Percentiles rank a stretch among this genome's conserved stretches.
These are phyloP conservation scores for Micromesistius poutassou DNA, from an alignment of 2,797 vertebrate genomes.

Conservation along the genomic window DNA sequence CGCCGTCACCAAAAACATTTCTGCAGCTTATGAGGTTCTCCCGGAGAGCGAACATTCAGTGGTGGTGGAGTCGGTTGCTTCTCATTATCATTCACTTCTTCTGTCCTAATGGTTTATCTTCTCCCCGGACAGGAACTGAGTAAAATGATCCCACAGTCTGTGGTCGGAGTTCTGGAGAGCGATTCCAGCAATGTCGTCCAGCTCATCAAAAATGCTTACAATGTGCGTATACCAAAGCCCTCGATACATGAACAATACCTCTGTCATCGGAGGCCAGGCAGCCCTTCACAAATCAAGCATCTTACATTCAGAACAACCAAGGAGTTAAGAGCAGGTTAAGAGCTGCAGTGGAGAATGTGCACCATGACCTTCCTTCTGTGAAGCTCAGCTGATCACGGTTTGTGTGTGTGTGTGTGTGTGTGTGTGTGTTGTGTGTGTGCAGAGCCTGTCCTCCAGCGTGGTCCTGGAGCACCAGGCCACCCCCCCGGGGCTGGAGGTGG, in stretches of 20 bases:
- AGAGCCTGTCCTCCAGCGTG: slow-evolving; percentile 74
- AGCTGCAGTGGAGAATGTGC: background rate
- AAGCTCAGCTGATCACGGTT: background rate
- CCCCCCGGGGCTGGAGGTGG: slow-evolving; percentile 62
- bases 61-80: background rate
- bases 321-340: background rate
- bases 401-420: too few relatives aligned
- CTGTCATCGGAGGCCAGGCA: background rate
- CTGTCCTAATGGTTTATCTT: background rate
- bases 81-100: background rate
- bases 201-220: slow-evolving; percentile 77
- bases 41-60: background rate
- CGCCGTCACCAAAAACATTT: slow-evolving; percentile 70
- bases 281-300: background rate
- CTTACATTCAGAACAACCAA: background rate
- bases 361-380: background rate
- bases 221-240: slow-evolving; percentile 56
- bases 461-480: slow-evolving; percentile 68
- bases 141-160: slow-evolving; percentile 77
- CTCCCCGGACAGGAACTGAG: slow-evolving; percentile 68
- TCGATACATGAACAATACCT: background rate
- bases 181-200: slow-evolving; percentile 81
- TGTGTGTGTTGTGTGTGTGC: slow-evolving; percentile 9
- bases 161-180: slow-evolving; percentile 71
- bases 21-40: slow-evolving; percentile 71